A percentile compares a stretch with the other conserved stretches of the same genome.
Conservation (phyloP, 2,888 invertebrate species). For the Protonemura montana region DNA sequence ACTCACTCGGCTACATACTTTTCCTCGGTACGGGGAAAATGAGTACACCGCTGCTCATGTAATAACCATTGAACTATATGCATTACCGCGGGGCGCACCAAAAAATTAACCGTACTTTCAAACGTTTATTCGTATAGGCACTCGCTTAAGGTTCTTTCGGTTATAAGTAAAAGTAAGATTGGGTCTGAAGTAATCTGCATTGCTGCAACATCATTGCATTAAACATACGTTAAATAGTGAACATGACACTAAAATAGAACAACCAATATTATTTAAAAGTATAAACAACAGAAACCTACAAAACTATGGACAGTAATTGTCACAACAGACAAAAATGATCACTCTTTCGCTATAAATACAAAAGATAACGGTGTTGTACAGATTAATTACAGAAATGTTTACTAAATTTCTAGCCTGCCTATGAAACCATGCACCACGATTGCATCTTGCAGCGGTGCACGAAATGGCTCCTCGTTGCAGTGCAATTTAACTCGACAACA, state of each 20-base stretch:
- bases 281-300: not conserved
- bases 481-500: not conserved
- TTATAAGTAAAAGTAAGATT: not conserved
- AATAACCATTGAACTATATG: not conserved
- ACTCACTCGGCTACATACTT: not conserved
- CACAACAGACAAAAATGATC: too few relatives aligned
- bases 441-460: not conserved
- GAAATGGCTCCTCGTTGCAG: not conserved
- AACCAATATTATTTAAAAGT: not conserved
- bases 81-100: not conserved
- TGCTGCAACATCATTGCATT: not conserved
- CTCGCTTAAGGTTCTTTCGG: not conserved
- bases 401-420: not conserved
- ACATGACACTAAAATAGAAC: not conserved
- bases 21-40: not conserved
- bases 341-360: too few relatives aligned
- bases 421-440: not conserved
- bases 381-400: not conserved
- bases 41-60: not conserved
- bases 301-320: not conserved
- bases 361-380: too few relatives aligned
- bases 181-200: not conserved
- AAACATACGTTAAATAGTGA: not conserved
- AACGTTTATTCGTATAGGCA: not conserved
- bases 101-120: not conserved